Percentiles rank a stretch among this genome's conserved stretches.
Conservation (phyloP, 2,113 vertebrate genomes). For the Chaetodon trifascialis region DNA sequence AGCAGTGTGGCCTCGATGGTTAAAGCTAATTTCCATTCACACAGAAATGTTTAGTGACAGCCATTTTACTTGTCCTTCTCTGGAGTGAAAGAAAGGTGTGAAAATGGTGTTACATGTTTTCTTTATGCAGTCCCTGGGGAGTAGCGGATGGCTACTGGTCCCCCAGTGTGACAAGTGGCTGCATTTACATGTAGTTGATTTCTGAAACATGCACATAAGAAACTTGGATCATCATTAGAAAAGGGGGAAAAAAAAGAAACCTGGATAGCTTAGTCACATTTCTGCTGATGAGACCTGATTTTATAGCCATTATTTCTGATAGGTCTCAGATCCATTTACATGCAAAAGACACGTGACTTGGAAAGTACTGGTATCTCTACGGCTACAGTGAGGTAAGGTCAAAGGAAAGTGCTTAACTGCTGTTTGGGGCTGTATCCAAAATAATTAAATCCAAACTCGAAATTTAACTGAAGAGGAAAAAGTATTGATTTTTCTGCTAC, state of each 20-base stretch:
- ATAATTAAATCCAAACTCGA: not conserved
- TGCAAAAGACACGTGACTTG: not conserved
- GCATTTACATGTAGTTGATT: conserved; percentile 8
- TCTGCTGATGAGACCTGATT: not conserved
- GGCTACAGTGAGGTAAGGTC: not conserved
- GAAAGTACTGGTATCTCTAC: not conserved
- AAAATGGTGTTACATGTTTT: conserved; percentile 43
- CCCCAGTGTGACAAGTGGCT: conserved; percentile 3
- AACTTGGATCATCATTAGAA: not conserved
- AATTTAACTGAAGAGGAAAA: not conserved
- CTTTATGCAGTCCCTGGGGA: conserved; percentile 22
- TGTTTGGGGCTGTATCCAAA: not conserved
- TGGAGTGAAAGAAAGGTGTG: conserved; percentile 50
- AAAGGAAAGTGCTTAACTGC: not conserved
- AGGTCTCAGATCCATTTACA: not conserved
- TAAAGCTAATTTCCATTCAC: conserved; percentile 68
- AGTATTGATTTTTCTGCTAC: not conserved
- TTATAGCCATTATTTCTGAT: not conserved
- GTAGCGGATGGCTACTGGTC: not conserved
- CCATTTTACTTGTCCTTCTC: conserved; percentile 40
- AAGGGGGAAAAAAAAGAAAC: not conserved
- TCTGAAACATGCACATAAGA: conserved; percentile 1
- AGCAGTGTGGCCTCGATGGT: conserved; percentile 35
- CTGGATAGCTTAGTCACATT: not conserved
- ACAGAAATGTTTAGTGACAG: conserved; percentile 59